Evolutionary conservation across 2,113 vertebrate species (phyloP), one percentile per base, ranked within the genome.

Genomic region (Gobiocypris rarus): DNA sequence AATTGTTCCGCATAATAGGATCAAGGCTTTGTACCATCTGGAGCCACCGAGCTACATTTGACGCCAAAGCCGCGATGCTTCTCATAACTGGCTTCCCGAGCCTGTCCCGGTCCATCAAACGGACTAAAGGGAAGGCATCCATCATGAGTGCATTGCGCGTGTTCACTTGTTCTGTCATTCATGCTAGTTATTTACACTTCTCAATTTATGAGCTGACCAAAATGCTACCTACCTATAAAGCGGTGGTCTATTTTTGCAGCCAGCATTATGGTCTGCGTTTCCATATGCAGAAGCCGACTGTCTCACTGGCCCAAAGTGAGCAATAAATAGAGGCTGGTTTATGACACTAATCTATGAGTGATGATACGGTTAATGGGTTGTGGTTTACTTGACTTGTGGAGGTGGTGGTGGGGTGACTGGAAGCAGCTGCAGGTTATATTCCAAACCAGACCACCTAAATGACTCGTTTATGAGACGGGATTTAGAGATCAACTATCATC

Each of bases 21-120:
- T 91, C 87, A 87, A 83, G 79, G 88, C 89, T 87, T 83, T 81
- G 77, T 86, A 83, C 78, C 41, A 43, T 52, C 38, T 88, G 90
- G 87, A 92, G 63, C 41, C 58, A 85, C 34, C 5, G 14, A 83
- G 87, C 90, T 91, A 90, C 92, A 90, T 92, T 82, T 88, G 90
- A 92, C 82, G 43, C 15, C 73, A 56, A 59, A 75, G 56, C n/a
- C 22, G 24, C 76, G 41, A 88, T 77, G 85, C 91, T 89, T 90
- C 86, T 89, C 88, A 93, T 92, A 91, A 88, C 79, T 77, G 52
- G 2, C 15, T 52, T 19, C 50, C 50, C 50, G 17, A 82, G 82
- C 14, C 86, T 82, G 76, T 65, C 78, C 83, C 70, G 74, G 82
- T 86, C 83, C 65, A 77, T 84, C 88, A 89, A 77, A 78, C 82